Base-by-base conservation (phyloP, 2,888 invertebrate genomes). In the Eristalis arbustorum region DNA sequence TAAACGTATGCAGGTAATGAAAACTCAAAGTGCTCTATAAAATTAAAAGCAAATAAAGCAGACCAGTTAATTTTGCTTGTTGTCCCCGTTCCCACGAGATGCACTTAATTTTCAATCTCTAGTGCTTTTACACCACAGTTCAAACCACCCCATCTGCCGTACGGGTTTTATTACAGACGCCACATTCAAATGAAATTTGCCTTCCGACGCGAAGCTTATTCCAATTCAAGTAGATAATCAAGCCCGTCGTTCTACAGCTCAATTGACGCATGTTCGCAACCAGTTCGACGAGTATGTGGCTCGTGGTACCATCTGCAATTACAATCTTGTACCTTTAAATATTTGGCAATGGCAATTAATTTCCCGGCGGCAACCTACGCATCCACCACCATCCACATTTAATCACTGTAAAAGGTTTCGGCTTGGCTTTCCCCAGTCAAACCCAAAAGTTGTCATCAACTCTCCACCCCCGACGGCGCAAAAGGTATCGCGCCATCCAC, bases 331-430 rank as follows among this genome's bases (percentile, higher is more conserved):
- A 82, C 85, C 85, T 82, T 82, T 61, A 77, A 78, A 85, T 85
- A 85, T 85, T 82, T 82, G 77, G 77, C 77, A 85, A 85, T 85
- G 77, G 77, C 77, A 85, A 85, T 85, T 85, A 85, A 85, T 85
- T 85, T 82, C 71, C 49, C 73, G 85, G 77, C 69, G 57, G 34
- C 59, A 67, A 75, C 66, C 72, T 66, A 22, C 66, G 68, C 61
- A 40, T 67, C 72, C 61, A 73, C 69, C 71, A 66, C 67, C 62
- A 83, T 83, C 63, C 72, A 87, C n/a, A 87, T 87, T 87, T 83
- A 87, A 87, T 87, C 83, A 87, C 83, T 87, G 83, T 87, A 87
- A 87, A 87, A 87, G 87, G 87, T 87, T 87, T 78, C 57, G 42
- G 82, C 66, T 71, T 82, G 73, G 73, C 77, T 77, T 87, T 78